phyloP scores from a whole-genome alignment of 2,888 invertebrate species.

The Myopa testacea region DNA sequence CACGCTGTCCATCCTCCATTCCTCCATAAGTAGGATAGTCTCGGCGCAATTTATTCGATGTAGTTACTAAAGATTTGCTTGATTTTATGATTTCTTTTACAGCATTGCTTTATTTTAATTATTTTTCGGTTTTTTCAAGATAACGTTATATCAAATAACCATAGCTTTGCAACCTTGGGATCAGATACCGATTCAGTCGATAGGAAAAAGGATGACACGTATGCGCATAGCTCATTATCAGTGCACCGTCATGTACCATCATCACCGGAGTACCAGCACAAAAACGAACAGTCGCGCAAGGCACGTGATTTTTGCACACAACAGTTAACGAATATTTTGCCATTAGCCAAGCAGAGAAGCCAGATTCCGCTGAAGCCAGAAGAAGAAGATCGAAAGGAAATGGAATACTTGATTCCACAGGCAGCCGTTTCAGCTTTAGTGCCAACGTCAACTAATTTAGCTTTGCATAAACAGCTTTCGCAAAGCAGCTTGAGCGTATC shows the following conservation, averaged over 20 bases:
- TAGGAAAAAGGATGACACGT: not conserved
- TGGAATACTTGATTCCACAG: conserved; percentile 66
- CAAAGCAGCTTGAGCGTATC: conserved; percentile 34
- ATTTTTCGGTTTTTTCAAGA: conserved; percentile 43
- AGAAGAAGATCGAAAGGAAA: conserved; percentile 59
- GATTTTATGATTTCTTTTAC: conserved; percentile 21
- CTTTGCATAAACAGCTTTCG: conserved; percentile 51
- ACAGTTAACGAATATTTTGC: conserved; percentile 57
- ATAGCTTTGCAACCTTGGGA: conserved; percentile 51
- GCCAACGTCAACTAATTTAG: conserved; percentile 44
- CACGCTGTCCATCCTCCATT: not conserved
- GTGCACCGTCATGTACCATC: conserved; percentile 34
- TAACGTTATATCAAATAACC: conserved; percentile 46
- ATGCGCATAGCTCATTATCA: not conserved
- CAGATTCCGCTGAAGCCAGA: too few species aligned
- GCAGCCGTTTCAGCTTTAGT: conserved; percentile 44
- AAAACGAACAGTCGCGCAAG: not conserved
- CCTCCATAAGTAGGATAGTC: conserved; percentile 1
- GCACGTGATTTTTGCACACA: conserved; percentile 57
- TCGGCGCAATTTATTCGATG: not conserved
- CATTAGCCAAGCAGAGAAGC: conserved; percentile 54
- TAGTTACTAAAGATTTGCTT: not conserved
- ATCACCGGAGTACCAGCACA: conserved; percentile 29
- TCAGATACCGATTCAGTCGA: conserved; percentile 46
- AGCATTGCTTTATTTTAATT: conserved; percentile 15